Base-by-base conservation (phyloP, 2,888 invertebrate genomes). In the Nasonia oneida region DNA sequence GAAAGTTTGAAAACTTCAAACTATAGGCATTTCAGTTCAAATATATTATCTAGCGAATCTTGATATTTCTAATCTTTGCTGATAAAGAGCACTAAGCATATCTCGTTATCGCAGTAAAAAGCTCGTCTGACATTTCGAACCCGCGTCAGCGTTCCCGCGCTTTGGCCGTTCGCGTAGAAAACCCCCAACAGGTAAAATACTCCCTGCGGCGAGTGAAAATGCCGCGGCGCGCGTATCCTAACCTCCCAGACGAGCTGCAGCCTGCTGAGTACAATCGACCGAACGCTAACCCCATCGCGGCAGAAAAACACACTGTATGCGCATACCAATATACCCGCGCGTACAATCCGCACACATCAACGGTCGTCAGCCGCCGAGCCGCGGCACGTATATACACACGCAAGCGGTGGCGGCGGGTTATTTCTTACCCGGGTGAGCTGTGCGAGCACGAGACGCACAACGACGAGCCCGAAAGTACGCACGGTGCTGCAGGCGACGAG, bases 401-500 rank as follows among this genome's bases (percentile, higher is more conserved):
- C 57, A 61, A 18, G 57, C 57, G n/a, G 57, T n/a, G 57, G 57
- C n/a, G 57, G 57, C 57, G n/a, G 1, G 8, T 61, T 61, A 57
- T 61, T 8, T 18, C 6, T 6, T 61, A n/a, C 33, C 8, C 39
- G 71, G 71, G 71, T 37, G 39, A 71, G 5, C n/a, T n/a, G 71
- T 18, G 71, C 5, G 8, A 5, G 15, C 37, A 8, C 42, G 73
- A 18, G 47, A 73, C 12, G n/a, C 73, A 42, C 33, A 10, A 42
- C 73, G 23, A 42, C 57, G 57, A 61, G 57, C 57, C 57, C 73
- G 42, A 47, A 42, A 61, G n/a, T 39, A 61, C 71, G 73, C 53
- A 15, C 70, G 50, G 53, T 57, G 57, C 76, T 57, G 39, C 76
- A 57, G 76, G n/a, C 33, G 57, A 5, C 81, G 71, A 57, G 42